Evolutionary conservation across 1,140 invertebrate genomes (phyloP).

Genomic region (Heliconius himera): DNA sequence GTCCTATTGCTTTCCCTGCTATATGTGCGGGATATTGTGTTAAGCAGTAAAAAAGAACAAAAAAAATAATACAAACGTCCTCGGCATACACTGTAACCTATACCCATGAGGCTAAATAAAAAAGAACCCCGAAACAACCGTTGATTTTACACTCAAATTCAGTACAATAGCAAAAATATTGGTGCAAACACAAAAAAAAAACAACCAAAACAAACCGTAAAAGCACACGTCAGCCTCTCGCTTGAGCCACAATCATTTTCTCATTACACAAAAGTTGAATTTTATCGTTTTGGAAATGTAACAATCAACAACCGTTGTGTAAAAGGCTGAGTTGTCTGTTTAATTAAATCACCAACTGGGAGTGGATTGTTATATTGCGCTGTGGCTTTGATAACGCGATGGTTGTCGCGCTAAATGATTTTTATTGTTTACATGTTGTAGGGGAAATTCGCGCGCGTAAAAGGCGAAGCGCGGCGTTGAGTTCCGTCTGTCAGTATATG

Average conservation of each 20-base stretch:
- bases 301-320: conserved; percentile 17
- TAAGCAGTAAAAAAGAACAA: too few species aligned
- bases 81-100: too few species aligned
- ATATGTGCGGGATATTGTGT: too few species aligned
- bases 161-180: too few species aligned
- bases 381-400: background rate
- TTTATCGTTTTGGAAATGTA: conserved; percentile 23
- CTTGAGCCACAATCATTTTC: conserved; percentile 22
- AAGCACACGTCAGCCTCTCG: background rate
- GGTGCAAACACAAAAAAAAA: background rate
- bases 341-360: conserved; percentile 36
- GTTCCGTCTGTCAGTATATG: background rate
- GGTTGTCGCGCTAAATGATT: too few species aligned
- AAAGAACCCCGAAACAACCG: too few species aligned
- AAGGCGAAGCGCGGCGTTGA: background rate
- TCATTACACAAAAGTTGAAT: conserved; percentile 25
- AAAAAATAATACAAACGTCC: too few species aligned
- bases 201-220: background rate
- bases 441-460: too few species aligned
- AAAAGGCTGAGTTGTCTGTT: conserved; percentile 24
- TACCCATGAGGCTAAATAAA: too few species aligned
- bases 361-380: background rate
- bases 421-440: too few species aligned
- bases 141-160: too few species aligned
- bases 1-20: too few species aligned